phyloP scores from a whole-genome alignment of 2,888 invertebrate species.

The Gnatocerus cornutus region DNA sequence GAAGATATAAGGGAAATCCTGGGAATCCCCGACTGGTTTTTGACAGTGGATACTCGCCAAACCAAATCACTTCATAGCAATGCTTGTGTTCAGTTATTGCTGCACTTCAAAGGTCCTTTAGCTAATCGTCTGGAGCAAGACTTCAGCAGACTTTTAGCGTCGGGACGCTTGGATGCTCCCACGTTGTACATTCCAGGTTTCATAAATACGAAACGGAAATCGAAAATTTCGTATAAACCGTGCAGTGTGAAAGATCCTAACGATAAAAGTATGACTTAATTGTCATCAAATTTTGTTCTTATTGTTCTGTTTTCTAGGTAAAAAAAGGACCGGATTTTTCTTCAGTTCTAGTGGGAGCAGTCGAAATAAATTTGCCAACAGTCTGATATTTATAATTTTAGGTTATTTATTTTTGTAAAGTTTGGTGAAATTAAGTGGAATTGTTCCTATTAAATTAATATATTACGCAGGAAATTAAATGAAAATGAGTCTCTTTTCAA shows the following conservation, averaged over 20 bases:
- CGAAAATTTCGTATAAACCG: conserved; percentile 81
- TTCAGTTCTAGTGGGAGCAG: conserved; percentile 37
- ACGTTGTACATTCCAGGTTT: conserved; percentile 86
- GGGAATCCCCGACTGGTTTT: conserved; percentile 93
- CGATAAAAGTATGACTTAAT: conserved; percentile 70
- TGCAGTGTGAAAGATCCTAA: conserved; percentile 86
- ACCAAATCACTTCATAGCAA: conserved; percentile 85
- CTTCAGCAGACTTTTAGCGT: conserved; percentile 82
- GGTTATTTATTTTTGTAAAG: conserved; percentile 37
- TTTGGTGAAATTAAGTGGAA: conserved; percentile 11
- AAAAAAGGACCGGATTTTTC: conserved; percentile 50
- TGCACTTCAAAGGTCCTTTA: conserved; percentile 90
- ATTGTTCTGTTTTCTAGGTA: conserved; percentile 46
- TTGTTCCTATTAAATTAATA: conserved; percentile 35
- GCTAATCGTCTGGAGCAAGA: conserved; percentile 87
- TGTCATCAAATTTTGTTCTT: background rate
- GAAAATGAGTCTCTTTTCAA: no score
- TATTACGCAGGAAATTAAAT: background rate
- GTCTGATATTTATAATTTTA: conserved; percentile 39
- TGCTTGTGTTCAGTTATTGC: conserved; percentile 87
- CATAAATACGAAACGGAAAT: conserved; percentile 80
- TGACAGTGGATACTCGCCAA: conserved; percentile 87
- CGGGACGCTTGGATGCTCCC: conserved; percentile 83
- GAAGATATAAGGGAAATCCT: conserved; percentile 85
- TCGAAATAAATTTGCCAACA: conserved; percentile 27